These are phyloP conservation scores for Portevinia maculata DNA, from an alignment of 2,888 invertebrate species.

Conservation along the genomic window DNA sequence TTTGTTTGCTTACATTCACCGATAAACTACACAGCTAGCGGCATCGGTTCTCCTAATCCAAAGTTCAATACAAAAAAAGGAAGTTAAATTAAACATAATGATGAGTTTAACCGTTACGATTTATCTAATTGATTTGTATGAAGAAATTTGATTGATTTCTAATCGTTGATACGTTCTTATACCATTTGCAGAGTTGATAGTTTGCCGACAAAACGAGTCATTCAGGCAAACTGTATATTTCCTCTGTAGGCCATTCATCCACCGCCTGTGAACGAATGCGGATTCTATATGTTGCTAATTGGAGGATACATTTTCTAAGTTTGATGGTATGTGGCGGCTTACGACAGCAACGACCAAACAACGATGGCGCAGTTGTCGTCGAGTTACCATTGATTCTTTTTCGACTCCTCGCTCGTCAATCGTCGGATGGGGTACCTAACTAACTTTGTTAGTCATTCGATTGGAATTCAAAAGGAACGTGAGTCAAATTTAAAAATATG, in stretches of 20 bases:
- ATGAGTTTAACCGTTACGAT: conserved; percentile 71
- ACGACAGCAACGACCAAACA: conserved; percentile 6
- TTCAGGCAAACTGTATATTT: too few relatives aligned
- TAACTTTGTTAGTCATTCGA: conserved; percentile 41
- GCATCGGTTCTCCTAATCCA: conserved; percentile 15
- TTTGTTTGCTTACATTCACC: conserved; percentile 33
- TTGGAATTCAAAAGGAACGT: conserved; percentile 51
- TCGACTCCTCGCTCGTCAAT: background rate
- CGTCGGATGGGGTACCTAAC: conserved; percentile 16
- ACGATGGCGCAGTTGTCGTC: conserved; percentile 1
- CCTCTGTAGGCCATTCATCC: conserved; percentile 32
- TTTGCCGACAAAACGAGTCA: conserved; percentile 47
- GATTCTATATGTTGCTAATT: conserved; percentile 66
- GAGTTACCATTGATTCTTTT: conserved; percentile 11
- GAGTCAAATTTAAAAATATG: conserved; percentile 69
- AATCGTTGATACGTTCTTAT: conserved; percentile 65
- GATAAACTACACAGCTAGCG: conserved; percentile 3
- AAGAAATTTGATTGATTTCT: conserved; percentile 75
- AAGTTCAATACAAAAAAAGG: conserved; percentile 7
- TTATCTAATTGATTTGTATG: conserved; percentile 74
- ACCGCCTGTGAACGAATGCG: conserved; percentile 48
- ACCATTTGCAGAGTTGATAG: conserved; percentile 51
- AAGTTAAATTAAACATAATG: conserved; percentile 68
- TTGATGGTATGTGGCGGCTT: conserved; percentile 33
- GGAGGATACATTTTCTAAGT: conserved; percentile 72